These are phyloP conservation scores for Notiomystis cincta DNA, from an alignment of 2,113 vertebrate genomes.

Conservation along the genomic window DNA sequence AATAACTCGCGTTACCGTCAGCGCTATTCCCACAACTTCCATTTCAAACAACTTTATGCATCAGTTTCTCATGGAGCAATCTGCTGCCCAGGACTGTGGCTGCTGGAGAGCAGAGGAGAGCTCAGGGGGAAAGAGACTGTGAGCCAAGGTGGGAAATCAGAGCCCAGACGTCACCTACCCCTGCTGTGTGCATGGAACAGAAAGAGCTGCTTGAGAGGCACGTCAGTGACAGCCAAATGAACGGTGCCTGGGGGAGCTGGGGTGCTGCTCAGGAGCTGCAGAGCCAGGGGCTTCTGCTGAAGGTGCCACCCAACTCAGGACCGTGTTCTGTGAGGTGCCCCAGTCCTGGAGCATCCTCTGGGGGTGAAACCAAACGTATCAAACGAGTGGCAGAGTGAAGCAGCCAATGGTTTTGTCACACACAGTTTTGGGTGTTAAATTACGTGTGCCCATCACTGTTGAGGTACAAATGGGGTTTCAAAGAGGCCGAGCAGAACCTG, in stretches of 20 bases:
- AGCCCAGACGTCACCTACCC: not conserved
- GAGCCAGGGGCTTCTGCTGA: not conserved
- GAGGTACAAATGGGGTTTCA: not conserved
- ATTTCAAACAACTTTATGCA: not conserved
- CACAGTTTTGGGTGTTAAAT: not conserved
- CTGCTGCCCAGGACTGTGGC: not conserved
- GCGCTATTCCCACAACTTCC: not conserved
- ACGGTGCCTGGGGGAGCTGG: not conserved
- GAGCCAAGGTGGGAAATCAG: not conserved
- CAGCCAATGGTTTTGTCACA: not conserved
- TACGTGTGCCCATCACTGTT: not conserved
- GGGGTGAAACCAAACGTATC: not conserved
- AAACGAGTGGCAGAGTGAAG: not conserved
- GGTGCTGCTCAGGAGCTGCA: not conserved
- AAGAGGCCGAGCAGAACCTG: not conserved
- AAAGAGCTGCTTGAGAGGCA: not conserved
- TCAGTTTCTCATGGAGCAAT: not conserved
- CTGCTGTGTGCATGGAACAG: not conserved
- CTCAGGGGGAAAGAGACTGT: not conserved
- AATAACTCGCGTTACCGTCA: not conserved
- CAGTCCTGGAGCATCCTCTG: not conserved
- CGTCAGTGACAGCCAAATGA: not conserved
- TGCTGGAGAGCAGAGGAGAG: not conserved
- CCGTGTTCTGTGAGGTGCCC: not conserved
- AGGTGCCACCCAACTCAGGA: no score